Evolutionary conservation across 30 jellyfish, hydroid and myxozoan species (phyloP).

Genomic region (Nemopilema nomurai): DNA sequence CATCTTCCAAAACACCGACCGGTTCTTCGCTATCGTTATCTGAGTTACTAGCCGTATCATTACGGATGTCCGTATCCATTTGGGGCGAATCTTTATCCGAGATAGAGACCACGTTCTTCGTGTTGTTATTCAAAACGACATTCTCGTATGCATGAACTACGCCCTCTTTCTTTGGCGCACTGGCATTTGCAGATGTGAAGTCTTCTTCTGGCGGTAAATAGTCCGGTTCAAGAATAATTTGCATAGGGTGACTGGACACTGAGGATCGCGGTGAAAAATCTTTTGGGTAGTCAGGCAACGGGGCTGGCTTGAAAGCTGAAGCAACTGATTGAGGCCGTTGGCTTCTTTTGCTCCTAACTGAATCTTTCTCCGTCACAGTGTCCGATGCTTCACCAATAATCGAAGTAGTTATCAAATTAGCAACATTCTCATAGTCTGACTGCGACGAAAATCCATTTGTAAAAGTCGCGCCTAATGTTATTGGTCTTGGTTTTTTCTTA

Average conservation of each 20-base stretch:
- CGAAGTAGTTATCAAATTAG: constrained; percentile 38
- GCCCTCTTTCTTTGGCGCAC: background rate
- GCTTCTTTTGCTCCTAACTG: background rate
- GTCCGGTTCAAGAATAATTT: constrained; percentile 40
- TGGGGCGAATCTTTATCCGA: background rate
- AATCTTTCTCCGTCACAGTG: constrained; percentile 6
- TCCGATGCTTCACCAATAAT: constrained; percentile 45
- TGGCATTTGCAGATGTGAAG: background rate
- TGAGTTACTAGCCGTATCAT: background rate
- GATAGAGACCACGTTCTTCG: background rate
- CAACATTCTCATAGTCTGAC: constrained; percentile 60
- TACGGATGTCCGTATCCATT: background rate
- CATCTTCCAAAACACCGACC: constrained; percentile 1
- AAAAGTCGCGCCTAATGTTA: constrained; percentile 57
- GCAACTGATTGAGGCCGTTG: constrained; percentile 33
- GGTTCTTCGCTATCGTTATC: background rate
- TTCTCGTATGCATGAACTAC: background rate
- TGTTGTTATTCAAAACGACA: background rate
- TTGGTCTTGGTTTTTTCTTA: constrained; percentile 45
- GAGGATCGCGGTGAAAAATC: background rate
- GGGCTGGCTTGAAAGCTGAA: constrained; percentile 15
- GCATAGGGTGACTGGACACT: background rate
- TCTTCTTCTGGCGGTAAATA: constrained; percentile 24
- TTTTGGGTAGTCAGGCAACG: constrained; percentile 47
- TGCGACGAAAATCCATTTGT: constrained; percentile 24